Percentiles rank a stretch among this genome's conserved stretches.
Evolutionary conservation across 2,797 vertebrate genomes (phyloP).

Genomic region (Megalops cyprinoides): DNA sequence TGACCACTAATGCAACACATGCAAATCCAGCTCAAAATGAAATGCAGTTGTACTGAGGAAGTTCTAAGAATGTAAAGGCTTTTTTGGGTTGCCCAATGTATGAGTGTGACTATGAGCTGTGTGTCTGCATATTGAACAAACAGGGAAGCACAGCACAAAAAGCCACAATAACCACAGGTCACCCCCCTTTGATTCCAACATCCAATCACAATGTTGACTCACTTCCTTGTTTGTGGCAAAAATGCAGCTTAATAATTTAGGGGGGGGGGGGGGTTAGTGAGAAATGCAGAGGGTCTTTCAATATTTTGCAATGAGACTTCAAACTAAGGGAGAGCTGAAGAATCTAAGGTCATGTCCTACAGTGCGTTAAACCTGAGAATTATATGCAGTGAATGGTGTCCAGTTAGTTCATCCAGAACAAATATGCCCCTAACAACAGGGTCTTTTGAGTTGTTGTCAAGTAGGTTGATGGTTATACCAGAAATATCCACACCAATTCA

Average conservation of each 20-base stretch:
- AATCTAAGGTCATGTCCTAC: slow-evolving; percentile 17
- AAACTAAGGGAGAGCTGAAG: background rate
- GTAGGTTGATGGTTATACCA: background rate
- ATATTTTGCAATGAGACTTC: slow-evolving; percentile 42
- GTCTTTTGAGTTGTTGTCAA: background rate
- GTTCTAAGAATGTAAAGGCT: background rate
- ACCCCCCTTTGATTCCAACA: slow-evolving; percentile 35
- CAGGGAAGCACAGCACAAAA: background rate
- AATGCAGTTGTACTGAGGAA: background rate
- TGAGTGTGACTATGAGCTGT: background rate
- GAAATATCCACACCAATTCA: background rate
- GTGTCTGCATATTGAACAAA: background rate
- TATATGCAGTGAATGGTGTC: slow-evolving; percentile 18
- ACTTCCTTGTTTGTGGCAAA: slow-evolving; percentile 47
- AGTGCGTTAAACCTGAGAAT: slow-evolving; percentile 10
- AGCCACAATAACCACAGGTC: slow-evolving; percentile 12
- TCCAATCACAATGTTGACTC: slow-evolving; percentile 47
- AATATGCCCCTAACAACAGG: slow-evolving; percentile 11
- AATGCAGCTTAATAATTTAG: too few relatives aligned
- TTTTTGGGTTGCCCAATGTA: background rate
- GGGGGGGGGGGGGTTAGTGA: too few relatives aligned
- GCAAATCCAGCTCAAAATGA: background rate
- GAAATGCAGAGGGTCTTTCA: slow-evolving; percentile 38
- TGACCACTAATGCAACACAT: background rate
- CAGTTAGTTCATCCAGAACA: background rate